Evolutionary conservation across 30 jellyfish, hydroid and myxozoan genomes (phyloP), one percentile per base, ranked within the genome.

Genomic region (Mastigias papua): DNA sequence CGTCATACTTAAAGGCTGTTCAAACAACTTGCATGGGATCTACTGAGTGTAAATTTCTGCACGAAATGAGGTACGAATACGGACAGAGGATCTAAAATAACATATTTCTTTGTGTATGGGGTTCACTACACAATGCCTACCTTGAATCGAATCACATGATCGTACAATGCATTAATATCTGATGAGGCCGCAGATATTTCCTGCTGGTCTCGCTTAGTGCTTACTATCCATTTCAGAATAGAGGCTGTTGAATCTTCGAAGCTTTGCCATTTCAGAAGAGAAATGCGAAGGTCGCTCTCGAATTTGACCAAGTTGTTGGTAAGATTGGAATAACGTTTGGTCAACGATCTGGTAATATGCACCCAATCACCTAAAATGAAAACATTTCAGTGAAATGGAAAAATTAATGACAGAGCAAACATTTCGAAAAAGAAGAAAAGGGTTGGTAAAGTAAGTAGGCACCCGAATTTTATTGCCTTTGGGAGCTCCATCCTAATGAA

Each of bases 291-390:
- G 9, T 91, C 91, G 70, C 99, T 89, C 85, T 89, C 97, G 60
- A 81, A 94, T 17, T 80, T 88, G 0, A 87, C 94, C 20, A 86
- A 57, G 57, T 85, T 88, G 84, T 33, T 85, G 69, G 95, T 71
- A 20, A 94, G 90, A 28, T 94, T 92, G 51, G 91, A 77, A 72
- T 94, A 94, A 6, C 99, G 76, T 65, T 88, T 88, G 19, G 78
- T 79, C 66, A 94, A 60, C 10, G 99, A 77, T 10, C 87, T 81
- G 35, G 99, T 94, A 0, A 97, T 81, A 33, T 91, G 97, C 1
- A 94, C 89, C 99, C 99, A 94, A 72, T 85, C 91, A 49, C 99
- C 99, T 94, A 49, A 16, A 26, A 61, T 54, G 6, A n/a, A n/a
- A n/a, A n/a, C n/a, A n/a, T n/a, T n/a, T n/a, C n/a, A n/a, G n/a